phyloP scores from a whole-genome alignment of 1,140 invertebrate species.

The Notospermus geniculatus region DNA sequence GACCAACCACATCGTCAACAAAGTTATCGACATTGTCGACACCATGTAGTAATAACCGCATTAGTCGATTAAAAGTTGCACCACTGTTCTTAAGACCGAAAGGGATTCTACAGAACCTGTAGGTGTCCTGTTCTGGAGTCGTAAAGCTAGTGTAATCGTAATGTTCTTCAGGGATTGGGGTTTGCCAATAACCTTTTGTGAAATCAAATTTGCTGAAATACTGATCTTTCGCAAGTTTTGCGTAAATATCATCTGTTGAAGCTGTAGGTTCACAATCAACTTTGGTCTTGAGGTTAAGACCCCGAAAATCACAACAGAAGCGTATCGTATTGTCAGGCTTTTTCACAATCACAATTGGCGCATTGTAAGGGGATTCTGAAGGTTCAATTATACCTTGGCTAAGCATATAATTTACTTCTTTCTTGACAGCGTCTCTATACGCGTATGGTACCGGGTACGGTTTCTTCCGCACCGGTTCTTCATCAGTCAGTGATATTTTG shows the following conservation, averaged over 20 bases:
- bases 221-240: constrained; percentile 17
- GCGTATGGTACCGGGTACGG: constrained; percentile 42
- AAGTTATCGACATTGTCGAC: constrained; percentile 1
- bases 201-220: constrained; percentile 25
- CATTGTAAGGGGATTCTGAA: constrained; percentile 58
- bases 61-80: constrained; percentile 18
- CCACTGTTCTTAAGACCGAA: too few relatives aligned
- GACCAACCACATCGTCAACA: neutral
- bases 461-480: constrained; percentile 12
- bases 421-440: too few relatives aligned
- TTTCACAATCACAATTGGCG: constrained; percentile 56
- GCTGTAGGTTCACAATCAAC: too few relatives aligned
- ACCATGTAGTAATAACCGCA: constrained; percentile 9
- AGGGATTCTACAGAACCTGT: constrained; percentile 20
- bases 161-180: too few relatives aligned
- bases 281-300: constrained; percentile 14
- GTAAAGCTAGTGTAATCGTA: constrained; percentile 20
- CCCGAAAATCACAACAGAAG: too few relatives aligned
- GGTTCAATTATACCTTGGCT: constrained; percentile 44
- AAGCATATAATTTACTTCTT: constrained; percentile 48
- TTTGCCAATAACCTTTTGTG: too few relatives aligned
- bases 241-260: constrained; percentile 3
- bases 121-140: constrained; percentile 6
- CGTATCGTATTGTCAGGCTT: constrained; percentile 54
- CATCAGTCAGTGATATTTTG: constrained; percentile 13